These are phyloP conservation scores for Thaleichthys pacificus DNA, from an alignment of 2,797 vertebrate genomes.

Conservation along the genomic window DNA sequence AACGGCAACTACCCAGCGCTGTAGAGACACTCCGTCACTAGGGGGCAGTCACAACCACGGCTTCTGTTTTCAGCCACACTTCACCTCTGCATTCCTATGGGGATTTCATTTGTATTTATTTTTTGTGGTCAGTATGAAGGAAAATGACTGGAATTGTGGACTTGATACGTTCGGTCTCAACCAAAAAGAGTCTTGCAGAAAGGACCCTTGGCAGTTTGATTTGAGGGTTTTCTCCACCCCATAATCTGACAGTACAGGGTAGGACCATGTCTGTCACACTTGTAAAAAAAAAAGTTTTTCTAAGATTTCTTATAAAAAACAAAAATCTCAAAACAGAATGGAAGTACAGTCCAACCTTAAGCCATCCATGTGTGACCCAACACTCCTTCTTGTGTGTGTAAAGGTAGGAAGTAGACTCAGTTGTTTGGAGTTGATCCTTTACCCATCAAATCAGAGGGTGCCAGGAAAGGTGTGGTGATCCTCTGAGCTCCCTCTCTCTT, in stretches of 20 bases:
- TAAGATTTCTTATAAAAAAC: conserved; percentile 58
- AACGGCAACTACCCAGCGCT: background rate
- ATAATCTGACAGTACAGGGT: background rate
- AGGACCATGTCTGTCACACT: conserved; percentile 11
- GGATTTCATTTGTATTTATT: background rate
- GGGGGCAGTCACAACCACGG: background rate
- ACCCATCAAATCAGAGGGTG: background rate
- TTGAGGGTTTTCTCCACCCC: background rate
- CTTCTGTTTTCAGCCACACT: background rate
- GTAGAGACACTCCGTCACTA: background rate
- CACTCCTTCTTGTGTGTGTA: conserved; percentile 43
- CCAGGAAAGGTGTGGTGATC: background rate
- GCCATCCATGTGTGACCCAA: conserved; percentile 22
- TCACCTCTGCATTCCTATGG: background rate
- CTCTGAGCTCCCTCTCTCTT: background rate
- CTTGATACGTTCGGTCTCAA: background rate
- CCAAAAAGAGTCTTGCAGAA: background rate
- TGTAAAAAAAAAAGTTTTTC: conserved; percentile 47
- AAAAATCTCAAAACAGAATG: conserved; percentile 32
- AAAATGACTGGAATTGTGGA: background rate
- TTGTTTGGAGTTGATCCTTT: background rate
- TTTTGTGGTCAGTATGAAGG: background rate
- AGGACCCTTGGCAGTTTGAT: background rate
- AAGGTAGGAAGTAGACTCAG: background rate
- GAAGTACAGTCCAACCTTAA: conserved; percentile 28